Evolutionary conservation across 2,888 invertebrate species (phyloP).

Genomic region (Zaprionus bogoriensis): DNA sequence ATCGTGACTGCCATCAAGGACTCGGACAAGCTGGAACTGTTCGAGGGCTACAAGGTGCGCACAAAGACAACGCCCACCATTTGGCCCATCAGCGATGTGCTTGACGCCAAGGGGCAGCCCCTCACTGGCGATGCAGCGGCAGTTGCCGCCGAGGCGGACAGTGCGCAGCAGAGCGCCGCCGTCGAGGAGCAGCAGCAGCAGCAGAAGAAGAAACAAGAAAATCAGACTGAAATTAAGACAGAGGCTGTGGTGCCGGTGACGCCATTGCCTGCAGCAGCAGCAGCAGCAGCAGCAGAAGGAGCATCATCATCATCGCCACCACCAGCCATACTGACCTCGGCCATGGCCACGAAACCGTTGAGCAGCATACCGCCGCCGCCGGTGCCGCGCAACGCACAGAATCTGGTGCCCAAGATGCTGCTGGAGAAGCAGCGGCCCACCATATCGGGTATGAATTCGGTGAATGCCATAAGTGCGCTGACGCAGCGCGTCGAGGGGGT

Average conservation of each 20-base stretch:
- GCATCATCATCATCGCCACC: conserved; percentile 44
- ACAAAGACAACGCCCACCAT: conserved; percentile 91
- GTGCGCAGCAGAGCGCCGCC: not conserved
- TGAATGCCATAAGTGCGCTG: conserved; percentile 76
- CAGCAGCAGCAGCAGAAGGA: too few species aligned
- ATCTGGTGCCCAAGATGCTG: conserved; percentile 72
- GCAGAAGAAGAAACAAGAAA: conserved; percentile 11
- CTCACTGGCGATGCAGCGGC: conserved; percentile 11
- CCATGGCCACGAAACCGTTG: conserved; percentile 84
- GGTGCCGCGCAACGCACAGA: conserved; percentile 86
- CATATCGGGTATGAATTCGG: conserved; percentile 51
- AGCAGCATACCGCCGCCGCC: conserved; percentile 88
- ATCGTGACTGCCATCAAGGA: conserved; percentile 93
- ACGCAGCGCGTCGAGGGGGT: conserved; percentile 77
- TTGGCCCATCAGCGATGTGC: conserved; percentile 92
- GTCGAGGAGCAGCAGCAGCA: not conserved
- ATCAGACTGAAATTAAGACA: conserved; percentile 48
- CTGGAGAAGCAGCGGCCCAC: conserved; percentile 62
- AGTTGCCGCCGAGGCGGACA: not conserved
- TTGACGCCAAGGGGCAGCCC: conserved; percentile 67
- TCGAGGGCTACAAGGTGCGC: conserved; percentile 90
- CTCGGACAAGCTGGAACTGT: conserved; percentile 93
- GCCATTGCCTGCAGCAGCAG: too few species aligned
- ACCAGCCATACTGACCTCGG: conserved; percentile 82
- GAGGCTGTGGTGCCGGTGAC: conserved; percentile 8